Base-by-base conservation (phyloP, 2,113 vertebrate genomes). In the Lepus europaeus region DNA sequence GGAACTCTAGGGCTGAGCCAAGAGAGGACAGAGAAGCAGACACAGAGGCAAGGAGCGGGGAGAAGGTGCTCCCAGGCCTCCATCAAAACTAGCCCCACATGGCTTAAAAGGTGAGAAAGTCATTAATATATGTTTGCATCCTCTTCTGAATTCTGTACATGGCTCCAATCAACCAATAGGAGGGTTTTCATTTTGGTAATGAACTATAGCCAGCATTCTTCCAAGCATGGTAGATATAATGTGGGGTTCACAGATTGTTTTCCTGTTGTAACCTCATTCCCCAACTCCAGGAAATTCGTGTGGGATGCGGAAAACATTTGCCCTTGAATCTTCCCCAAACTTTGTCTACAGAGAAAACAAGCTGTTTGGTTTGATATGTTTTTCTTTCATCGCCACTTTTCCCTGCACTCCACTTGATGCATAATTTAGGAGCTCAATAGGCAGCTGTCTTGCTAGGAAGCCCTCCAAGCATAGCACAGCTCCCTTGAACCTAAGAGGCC, bases 371-470 rank as follows among this genome's bases (percentile, higher is more conserved):
- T 59, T 59, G 56, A 59, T 59, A 59, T 88, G 77, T 82, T 70
- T 66, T 59, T 33, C 29, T 70, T 86, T 80, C 66, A 89, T 29
- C 20, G 49, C 23, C 80, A 73, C 36, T 53, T 81, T 96, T 89
- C 68, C 39, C 1, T 72, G 49, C 49, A 73, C 14, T 76, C 36
- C 69, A 81, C 17, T 7, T n/a, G 56, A 89, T 82, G 69, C 49
- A 92, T 95, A 82, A 95, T 91, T 93, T 73, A 97, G 88, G 33
- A 72, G 22, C 36, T 27, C 5, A 63, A 73, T 78, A 81, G 64
- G 64, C 88, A 93, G 63, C 93, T 87, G 84, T 77, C 61, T 36
- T 16, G 9, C 61, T 76, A 51, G 22, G 73, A 91, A 91, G 90
- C 20, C 16, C 51, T 76, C 53, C 45, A 45, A 51, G 63, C 33